A percentile compares a stretch with the other conserved stretches of the same genome.
Conservation (phyloP, 2,797 vertebrate species). For the Darevskia mixta region DNA sequence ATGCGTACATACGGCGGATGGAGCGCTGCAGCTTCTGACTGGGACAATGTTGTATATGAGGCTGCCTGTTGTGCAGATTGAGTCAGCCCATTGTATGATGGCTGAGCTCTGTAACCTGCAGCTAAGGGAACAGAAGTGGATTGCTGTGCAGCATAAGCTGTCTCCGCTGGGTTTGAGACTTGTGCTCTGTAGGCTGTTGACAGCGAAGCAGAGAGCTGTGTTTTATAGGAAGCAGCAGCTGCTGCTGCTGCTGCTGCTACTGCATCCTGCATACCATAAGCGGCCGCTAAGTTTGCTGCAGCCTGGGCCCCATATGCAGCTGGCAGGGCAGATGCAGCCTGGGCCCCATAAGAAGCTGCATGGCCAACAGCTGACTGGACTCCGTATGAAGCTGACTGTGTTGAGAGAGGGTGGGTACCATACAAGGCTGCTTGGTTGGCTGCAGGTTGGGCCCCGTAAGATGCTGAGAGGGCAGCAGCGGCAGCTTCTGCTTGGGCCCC, state of each 20-base stretch:
- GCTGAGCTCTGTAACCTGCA: constrained; percentile 75
- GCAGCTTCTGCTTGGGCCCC: constrained; percentile 63
- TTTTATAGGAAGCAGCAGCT: constrained; percentile 71
- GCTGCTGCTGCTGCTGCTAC: constrained; percentile 2
- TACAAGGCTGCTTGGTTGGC: constrained; percentile 67
- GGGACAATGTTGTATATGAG: constrained; percentile 75
- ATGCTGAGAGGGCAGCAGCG: constrained; percentile 26
- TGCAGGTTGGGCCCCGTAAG: constrained; percentile 73
- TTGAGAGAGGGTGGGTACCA: constrained; percentile 53
- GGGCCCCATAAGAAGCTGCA: constrained; percentile 74
- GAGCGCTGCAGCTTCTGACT: constrained; percentile 65
- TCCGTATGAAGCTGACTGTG: constrained; percentile 73
- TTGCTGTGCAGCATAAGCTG: constrained; percentile 77
- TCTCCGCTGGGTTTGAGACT: constrained; percentile 60
- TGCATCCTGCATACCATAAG: constrained; percentile 57
- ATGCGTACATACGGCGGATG: constrained; percentile 81
- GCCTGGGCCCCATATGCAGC: constrained; percentile 76
- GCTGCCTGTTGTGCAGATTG: constrained; percentile 73
- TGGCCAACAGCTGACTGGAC: constrained; percentile 74
- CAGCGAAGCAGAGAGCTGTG: constrained; percentile 61
- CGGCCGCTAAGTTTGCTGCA: constrained; percentile 65
- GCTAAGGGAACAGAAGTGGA: constrained; percentile 64
- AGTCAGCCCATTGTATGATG: constrained; percentile 78
- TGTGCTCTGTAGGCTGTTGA: constrained; percentile 75
- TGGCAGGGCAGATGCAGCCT: constrained; percentile 65